Evolutionary conservation across 2,797 vertebrate species (phyloP), one percentile per base, ranked within the genome.

Genomic region (Poeciliopsis infans): DNA sequence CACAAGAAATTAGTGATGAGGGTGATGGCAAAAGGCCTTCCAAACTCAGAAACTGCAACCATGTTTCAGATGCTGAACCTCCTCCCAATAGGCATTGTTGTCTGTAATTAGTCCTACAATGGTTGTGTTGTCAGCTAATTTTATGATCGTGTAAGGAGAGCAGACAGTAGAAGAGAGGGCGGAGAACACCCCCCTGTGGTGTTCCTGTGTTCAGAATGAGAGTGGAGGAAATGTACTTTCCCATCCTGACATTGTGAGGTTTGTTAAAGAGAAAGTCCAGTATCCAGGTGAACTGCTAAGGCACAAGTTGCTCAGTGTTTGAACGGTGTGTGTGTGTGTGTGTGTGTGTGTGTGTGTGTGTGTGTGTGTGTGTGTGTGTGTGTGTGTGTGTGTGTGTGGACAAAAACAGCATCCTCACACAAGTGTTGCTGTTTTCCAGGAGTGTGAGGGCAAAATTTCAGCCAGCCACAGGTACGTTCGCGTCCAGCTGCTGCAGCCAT

Each of bases 391-490:
- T 57, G 25, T 57, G 55, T 57, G 55, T 28, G 53, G 4, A 28
- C 4, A 1, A n/a, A 57, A 57, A n/a, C 55, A 57, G 55, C 25
- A 57, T 57, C n/a, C 55, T 57, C 55, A 59, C 12, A 15, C 28
- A 31, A 28, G 12, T 57, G 55, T 28, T 59, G n/a, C 55, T 59
- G 25, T 59, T 31, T 13, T 59, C 55, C n/a, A 59, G n/a, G 13
- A 31, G 28, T 31, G 57, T 7, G 47, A 49, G 47, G 18, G 18
- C 49, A 25, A 25, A 23, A 51, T 45, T n/a, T 69, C 39, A 15
- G 12, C 72, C 49, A 59, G 33, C 57, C 39, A 49, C 39, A 47
- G 76, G 77, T 53, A 69, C 43, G 1, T 57, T 12, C 79, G 31
- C 15, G 49, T 16, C 39, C 53, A 55, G 61, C 55, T 55, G 57